Evolutionary conservation across 2,113 vertebrate species (phyloP).

Genomic region (Calypte anna): DNA sequence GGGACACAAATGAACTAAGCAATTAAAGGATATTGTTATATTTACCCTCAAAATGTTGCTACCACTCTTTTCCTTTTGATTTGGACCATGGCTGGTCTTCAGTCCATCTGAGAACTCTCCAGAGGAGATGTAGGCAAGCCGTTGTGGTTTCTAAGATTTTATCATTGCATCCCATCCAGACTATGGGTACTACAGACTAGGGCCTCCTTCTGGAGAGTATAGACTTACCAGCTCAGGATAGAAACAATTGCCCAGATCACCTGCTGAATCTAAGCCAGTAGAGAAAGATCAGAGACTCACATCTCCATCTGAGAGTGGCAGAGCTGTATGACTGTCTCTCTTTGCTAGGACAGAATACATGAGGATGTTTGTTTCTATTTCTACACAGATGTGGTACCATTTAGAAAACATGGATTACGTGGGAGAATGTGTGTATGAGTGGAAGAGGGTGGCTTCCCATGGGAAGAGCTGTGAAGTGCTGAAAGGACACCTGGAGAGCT

Average conservation of each 20-base stretch:
- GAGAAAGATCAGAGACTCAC: background rate
- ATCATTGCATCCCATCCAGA: accelerated
- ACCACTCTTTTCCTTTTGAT: background rate
- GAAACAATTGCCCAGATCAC: background rate
- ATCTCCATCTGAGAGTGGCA: background rate
- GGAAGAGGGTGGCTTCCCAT: background rate
- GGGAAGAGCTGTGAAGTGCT: background rate
- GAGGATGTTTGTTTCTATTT: background rate
- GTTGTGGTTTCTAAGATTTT: background rate
- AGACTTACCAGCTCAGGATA: background rate
- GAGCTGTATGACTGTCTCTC: background rate
- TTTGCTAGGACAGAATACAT: background rate
- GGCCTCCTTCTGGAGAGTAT: background rate
- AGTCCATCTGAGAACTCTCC: background rate
- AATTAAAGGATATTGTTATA: background rate
- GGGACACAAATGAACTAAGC: background rate
- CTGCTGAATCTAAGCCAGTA: background rate
- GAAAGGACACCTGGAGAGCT: background rate
- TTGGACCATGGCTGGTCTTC: background rate
- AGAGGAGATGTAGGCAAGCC: background rate
- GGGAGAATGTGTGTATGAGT: background rate
- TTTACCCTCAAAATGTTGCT: background rate
- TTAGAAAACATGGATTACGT: background rate
- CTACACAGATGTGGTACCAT: accelerated
- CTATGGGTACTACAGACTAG: background rate